A percentile compares a stretch with the other conserved stretches of the same genome.
phyloP scores from a whole-genome alignment of 2,888 invertebrate species.

The Trachelus tabidus region DNA sequence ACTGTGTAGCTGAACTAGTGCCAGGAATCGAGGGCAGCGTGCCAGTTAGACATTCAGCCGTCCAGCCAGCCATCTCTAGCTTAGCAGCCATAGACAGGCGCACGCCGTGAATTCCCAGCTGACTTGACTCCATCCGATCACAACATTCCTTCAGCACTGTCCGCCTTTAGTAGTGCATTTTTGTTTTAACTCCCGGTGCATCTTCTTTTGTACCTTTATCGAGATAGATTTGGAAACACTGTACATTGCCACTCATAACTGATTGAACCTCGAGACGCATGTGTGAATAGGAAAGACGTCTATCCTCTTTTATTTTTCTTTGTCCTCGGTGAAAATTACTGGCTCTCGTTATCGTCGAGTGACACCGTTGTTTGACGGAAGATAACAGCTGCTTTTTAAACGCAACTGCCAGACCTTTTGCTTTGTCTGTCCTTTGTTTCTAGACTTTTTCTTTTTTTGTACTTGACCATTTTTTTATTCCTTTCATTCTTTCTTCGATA shows the following conservation, averaged over 20 bases:
- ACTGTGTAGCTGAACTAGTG: not conserved
- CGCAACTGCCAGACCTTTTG: not conserved
- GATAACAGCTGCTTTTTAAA: not conserved
- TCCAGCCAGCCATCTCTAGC: not conserved
- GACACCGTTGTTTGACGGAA: not conserved
- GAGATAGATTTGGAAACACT: not conserved
- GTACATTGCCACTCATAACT: not conserved
- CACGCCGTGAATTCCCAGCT: not conserved
- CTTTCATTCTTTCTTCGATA: not conserved
- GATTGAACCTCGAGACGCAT: not conserved
- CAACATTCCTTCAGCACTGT: slow-evolving; percentile 2
- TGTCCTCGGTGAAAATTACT: not conserved
- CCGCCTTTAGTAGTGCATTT: not conserved
- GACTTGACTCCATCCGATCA: not conserved
- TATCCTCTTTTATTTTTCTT: not conserved
- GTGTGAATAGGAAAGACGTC: not conserved
- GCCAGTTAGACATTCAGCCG: not conserved
- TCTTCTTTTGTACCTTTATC: not conserved
- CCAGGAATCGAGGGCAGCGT: not conserved
- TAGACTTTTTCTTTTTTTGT: not conserved
- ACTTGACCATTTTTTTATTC: not conserved
- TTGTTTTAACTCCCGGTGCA: not conserved
- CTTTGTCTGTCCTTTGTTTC: not conserved
- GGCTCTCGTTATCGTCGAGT: not conserved
- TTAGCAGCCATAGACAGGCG: not conserved